Conservation (phyloP, 2,797 vertebrate species). For the Cyprinella venusta region DNA sequence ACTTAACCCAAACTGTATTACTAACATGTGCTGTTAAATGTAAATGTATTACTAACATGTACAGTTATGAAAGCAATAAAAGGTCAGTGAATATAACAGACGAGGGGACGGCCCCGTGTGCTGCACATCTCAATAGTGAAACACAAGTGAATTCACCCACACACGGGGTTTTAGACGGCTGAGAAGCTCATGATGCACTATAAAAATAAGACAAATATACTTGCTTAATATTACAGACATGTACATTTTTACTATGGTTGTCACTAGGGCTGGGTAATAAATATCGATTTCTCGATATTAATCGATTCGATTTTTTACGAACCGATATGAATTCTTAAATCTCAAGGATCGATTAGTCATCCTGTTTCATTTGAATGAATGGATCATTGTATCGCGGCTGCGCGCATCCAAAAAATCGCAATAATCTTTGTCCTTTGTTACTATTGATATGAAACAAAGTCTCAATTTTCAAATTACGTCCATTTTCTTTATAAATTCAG, state of each 20-base stretch:
- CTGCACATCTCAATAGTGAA: background rate
- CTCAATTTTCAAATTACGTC: no score
- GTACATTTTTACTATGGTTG: background rate
- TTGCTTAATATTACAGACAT: background rate
- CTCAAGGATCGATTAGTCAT: no score
- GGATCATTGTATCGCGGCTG: no score
- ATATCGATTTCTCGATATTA: no score
- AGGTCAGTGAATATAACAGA: constrained; percentile 21
- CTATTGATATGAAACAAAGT: no score
- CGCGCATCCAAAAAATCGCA: no score
- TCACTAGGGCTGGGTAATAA: no score
- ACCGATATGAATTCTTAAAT: no score
- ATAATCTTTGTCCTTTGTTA: no score
- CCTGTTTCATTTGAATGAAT: no score
- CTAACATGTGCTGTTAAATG: background rate
- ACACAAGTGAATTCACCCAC: constrained; percentile 4
- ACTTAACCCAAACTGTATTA: background rate
- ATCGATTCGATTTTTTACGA: no score
- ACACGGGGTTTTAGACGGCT: background rate
- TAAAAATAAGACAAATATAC: background rate
- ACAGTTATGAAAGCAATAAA: background rate
- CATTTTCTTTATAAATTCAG: no score
- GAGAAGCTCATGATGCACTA: background rate
- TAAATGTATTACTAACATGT: background rate
- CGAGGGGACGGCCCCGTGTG: background rate